These are phyloP conservation scores for Silurus lanzhouensis DNA, from an alignment of 2,797 vertebrate genomes.

Conservation along the genomic window DNA sequence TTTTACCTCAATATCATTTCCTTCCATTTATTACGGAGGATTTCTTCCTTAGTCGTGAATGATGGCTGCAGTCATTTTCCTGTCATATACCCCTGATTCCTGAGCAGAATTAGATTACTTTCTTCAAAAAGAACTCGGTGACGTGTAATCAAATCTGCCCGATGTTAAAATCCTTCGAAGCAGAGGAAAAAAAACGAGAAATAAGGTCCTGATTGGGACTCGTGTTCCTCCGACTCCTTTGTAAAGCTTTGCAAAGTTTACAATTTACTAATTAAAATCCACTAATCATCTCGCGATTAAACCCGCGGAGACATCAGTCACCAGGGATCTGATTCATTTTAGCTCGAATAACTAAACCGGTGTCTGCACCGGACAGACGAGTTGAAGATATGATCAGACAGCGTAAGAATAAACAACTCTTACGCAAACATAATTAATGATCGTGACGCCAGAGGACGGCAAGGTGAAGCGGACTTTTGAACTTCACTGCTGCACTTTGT, in stretches of 20 bases:
- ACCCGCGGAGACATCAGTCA: neutral
- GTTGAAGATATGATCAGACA: neutral
- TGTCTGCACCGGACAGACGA: too few species aligned
- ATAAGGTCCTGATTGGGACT: neutral
- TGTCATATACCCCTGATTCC: neutral
- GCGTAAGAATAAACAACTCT: neutral
- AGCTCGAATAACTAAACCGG: neutral
- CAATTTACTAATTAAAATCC: neutral
- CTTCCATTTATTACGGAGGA: neutral
- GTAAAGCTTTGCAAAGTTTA: neutral
- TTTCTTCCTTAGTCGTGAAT: neutral
- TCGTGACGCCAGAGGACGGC: neutral
- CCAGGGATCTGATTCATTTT: neutral
- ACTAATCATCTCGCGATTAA: neutral
- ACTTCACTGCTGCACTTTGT: neutral
- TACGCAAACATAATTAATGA: neutral
- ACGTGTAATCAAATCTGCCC: neutral
- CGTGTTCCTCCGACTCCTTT: neutral
- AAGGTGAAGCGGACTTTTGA: conserved; percentile 13
- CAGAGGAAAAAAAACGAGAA: neutral
- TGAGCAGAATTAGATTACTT: neutral
- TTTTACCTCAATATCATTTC: neutral
- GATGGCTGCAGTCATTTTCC: neutral
- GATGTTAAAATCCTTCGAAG: neutral
- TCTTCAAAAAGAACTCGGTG: neutral